phyloP scores from a whole-genome alignment of 2,113 vertebrate species.

The Marmota monax region DNA sequence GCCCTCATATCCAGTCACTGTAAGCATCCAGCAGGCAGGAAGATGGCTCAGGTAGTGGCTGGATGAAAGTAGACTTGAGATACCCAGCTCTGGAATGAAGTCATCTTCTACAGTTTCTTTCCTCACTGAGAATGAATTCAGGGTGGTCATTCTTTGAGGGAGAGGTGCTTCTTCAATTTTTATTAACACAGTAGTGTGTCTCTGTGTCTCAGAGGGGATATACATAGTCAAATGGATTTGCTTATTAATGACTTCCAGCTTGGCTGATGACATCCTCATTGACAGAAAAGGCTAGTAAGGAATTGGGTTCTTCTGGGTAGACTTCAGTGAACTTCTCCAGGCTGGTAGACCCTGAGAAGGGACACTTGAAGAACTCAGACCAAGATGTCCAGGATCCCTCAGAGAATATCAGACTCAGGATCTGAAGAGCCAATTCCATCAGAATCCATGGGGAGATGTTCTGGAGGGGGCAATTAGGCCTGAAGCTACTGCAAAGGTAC shows the following conservation, averaged over 20 bases:
- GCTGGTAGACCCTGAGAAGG: conserved; percentile 86
- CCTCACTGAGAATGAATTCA: conserved; percentile 88
- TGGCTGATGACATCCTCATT: conserved; percentile 96
- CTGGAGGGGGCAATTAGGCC: conserved; percentile 94
- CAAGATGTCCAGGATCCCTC: conserved; percentile 96
- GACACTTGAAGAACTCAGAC: conserved; percentile 93
- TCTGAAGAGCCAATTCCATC: conserved; percentile 92
- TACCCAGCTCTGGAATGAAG: conserved; percentile 87
- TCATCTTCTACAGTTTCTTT: conserved; percentile 90
- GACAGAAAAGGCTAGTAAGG: conserved; percentile 91
- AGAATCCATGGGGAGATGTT: conserved; percentile 92
- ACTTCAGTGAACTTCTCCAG: conserved; percentile 85
- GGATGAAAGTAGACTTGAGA: conserved; percentile 88
- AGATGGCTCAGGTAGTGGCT: conserved; percentile 85
- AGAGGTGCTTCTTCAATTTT: conserved; percentile 86
- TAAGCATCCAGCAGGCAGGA: conserved; percentile 89
- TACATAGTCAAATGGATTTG: conserved; percentile 96
- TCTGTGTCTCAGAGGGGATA: conserved; percentile 80
- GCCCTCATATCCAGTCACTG: conserved; percentile 95
- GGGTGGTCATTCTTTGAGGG: conserved; percentile 69
- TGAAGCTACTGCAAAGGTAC: conserved; percentile 99
- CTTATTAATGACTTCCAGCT: conserved; percentile 99
- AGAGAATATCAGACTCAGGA: conserved; percentile 95
- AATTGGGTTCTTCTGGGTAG: conserved; percentile 85
- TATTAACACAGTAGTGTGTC: conserved; percentile 86